Evolutionary conservation across 2,113 vertebrate species (phyloP).

Genomic region (Notarius quadriscutis): DNA sequence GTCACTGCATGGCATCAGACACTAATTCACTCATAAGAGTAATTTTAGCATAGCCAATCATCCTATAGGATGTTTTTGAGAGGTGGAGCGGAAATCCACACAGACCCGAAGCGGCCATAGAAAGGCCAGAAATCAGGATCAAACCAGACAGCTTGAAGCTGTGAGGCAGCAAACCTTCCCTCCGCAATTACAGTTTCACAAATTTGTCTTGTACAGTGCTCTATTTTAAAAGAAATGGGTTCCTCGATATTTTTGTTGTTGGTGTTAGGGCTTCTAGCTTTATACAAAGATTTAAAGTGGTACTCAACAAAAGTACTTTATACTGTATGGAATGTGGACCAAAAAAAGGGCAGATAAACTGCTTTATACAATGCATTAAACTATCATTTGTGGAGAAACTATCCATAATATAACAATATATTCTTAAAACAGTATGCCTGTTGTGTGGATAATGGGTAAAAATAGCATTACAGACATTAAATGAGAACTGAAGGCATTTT

Average conservation of each 20-base stretch:
- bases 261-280: background rate
- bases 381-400: background rate
- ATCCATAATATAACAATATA: background rate
- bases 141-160: background rate
- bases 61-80: background rate
- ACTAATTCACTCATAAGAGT: background rate
- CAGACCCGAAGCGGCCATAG: background rate
- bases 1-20: background rate
- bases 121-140: background rate
- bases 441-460: background rate
- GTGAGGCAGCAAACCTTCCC: background rate
- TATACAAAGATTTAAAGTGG: background rate
- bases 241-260: background rate
- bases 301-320: background rate
- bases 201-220: background rate
- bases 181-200: background rate
- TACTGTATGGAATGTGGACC: background rate
- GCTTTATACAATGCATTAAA: background rate
- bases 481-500: too few species aligned
- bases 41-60: background rate
- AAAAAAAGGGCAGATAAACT: background rate
- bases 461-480: background rate
- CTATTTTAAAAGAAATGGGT: background rate
- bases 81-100: background rate
- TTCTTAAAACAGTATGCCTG: background rate